phyloP scores from a whole-genome alignment of 2,113 vertebrate genomes.

The Eonycteris spelaea region DNA sequence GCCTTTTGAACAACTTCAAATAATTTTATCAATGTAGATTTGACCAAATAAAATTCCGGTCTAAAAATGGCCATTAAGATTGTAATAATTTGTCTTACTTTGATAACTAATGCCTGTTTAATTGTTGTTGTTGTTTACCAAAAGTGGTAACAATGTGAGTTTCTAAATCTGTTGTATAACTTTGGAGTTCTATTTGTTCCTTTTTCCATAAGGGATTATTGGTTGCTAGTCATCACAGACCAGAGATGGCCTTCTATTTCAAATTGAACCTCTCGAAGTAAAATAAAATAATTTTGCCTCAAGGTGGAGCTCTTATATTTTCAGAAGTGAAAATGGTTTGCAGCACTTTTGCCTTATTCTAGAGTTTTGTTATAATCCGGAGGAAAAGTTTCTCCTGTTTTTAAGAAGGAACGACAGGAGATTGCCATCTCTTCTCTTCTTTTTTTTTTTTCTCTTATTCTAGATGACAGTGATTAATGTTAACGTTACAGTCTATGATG shows the following conservation, averaged over 20 bases:
- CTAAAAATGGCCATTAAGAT: background rate
- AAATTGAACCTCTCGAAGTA: background rate
- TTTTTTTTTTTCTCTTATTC: background rate
- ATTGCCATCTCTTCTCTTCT: background rate
- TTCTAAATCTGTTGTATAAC: background rate
- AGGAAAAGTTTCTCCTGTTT: background rate
- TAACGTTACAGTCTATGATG: background rate
- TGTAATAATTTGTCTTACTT: background rate
- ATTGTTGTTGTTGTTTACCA: background rate
- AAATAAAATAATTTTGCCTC: conserved; percentile 54
- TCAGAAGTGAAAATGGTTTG: background rate
- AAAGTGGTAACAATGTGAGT: background rate
- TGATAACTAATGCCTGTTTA: background rate
- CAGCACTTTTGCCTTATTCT: background rate
- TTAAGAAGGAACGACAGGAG: conserved; percentile 51
- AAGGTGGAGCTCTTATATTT: conserved; percentile 82
- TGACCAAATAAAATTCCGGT: background rate
- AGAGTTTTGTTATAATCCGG: conserved; percentile 40
- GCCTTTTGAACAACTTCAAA: background rate
- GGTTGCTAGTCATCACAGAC: background rate
- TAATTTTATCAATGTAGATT: background rate
- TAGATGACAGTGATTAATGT: conserved; percentile 11
- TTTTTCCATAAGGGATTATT: background rate
- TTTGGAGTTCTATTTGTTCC: background rate
- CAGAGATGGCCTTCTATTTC: background rate